Evolutionary conservation across 2,797 vertebrate genomes (phyloP).

Genomic region (Phyllotis vaccarum): DNA sequence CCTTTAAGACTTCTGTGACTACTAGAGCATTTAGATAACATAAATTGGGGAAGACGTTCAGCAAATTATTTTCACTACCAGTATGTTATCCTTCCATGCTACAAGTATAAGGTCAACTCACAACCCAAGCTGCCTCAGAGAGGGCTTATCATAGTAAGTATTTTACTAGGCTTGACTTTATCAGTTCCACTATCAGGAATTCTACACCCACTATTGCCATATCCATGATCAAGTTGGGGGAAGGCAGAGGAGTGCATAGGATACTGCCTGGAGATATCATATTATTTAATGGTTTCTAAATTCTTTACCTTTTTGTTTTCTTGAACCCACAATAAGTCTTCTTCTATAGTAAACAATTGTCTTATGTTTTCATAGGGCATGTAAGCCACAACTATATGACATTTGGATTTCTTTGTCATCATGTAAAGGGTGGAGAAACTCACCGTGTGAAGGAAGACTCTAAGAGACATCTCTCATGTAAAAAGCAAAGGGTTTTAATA

Average conservation of each 20-base stretch:
- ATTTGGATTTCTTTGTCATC: neutral
- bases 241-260: neutral
- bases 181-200: conserved; percentile 46
- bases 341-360: conserved; percentile 8
- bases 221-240: neutral
- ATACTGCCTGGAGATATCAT: conserved; percentile 1
- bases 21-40: neutral
- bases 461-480: no score
- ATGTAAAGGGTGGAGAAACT: no score
- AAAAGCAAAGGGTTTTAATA: no score
- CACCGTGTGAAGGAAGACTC: no score
- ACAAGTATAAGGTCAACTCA: conserved; percentile 1
- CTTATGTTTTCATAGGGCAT: conserved; percentile 4
- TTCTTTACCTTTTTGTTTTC: neutral
- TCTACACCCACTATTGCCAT: neutral
- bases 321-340: conserved; percentile 1
- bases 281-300: conserved; percentile 38
- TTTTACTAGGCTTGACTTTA: conserved; percentile 45
- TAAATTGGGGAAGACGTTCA: conserved; percentile 55
- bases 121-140: conserved; percentile 19
- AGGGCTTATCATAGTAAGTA: neutral
- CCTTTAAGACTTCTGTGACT: conserved; percentile 29
- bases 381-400: neutral
- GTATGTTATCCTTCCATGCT: conserved; percentile 32
- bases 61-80: conserved; percentile 43